Percentiles rank a stretch among this genome's conserved stretches.
Evolutionary conservation across 2,113 vertebrate genomes (phyloP).

Genomic region (Cavia aperea): DNA sequence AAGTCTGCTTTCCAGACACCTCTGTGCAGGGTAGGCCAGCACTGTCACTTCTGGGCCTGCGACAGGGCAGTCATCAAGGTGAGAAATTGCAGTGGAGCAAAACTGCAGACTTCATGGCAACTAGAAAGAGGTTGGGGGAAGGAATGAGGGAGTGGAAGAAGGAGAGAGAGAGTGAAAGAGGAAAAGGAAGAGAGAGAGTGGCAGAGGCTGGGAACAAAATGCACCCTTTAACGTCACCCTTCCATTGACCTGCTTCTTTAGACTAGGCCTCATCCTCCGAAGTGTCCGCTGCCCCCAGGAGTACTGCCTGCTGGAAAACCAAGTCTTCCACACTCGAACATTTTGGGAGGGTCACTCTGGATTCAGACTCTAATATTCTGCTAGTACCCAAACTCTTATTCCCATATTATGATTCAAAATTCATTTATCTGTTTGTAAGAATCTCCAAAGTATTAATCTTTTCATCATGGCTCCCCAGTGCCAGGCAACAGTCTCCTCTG

Average conservation of each 20-base stretch:
- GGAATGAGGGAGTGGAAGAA: not conserved
- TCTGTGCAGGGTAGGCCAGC: not conserved
- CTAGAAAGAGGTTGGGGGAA: not conserved
- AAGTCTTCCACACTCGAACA: not conserved
- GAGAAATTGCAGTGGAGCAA: not conserved
- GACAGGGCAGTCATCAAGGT: too few species aligned
- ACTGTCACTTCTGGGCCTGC: not conserved
- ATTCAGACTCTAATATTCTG: not conserved
- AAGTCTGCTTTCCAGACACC: not conserved
- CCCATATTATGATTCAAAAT: not conserved
- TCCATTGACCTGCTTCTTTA: not conserved
- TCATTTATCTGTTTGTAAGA: not conserved
- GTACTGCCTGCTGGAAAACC: not conserved
- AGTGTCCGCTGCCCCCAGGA: not conserved
- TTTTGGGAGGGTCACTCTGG: not conserved
- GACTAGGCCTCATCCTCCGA: not conserved
- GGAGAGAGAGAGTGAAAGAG: accelerated
- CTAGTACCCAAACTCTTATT: not conserved
- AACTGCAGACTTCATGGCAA: not conserved
- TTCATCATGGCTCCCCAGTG: not conserved
- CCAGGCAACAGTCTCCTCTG: not conserved
- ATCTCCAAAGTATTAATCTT: not conserved
- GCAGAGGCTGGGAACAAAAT: not conserved
- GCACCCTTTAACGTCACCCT: not conserved
- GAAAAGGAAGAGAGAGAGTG: not conserved